Percentiles rank a stretch among this genome's conserved stretches.
Evolutionary conservation across 2,113 vertebrate genomes (phyloP).

Genomic region (Pontoporia blainvillei): DNA sequence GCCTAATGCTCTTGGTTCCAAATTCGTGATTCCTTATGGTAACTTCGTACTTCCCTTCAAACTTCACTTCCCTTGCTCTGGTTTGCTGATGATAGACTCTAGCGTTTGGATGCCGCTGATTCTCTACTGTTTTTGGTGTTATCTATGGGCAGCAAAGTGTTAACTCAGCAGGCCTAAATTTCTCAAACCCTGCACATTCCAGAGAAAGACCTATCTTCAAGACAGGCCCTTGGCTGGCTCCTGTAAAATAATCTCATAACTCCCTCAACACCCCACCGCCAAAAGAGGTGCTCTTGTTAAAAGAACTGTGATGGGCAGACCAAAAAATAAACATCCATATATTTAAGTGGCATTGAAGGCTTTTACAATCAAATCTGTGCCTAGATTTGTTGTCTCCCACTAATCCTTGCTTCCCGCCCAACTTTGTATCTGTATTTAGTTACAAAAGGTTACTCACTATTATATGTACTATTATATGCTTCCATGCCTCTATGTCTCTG

Average conservation of each 20-base stretch:
- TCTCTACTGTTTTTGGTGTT: not conserved
- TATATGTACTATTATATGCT: too few relatives aligned
- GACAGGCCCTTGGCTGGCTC: not conserved
- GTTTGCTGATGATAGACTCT: not conserved
- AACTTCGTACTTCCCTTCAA: not conserved
- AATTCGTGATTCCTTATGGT: not conserved
- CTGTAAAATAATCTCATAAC: not conserved
- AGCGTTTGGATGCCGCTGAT: not conserved
- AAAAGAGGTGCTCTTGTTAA: not conserved
- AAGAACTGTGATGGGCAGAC: not conserved
- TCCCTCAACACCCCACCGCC: fast-evolving
- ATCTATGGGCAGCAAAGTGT: not conserved
- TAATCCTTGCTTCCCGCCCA: not conserved
- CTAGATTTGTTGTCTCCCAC: not conserved
- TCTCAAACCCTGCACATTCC: not conserved
- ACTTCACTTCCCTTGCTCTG: not conserved
- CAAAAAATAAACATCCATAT: not conserved
- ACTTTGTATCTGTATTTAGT: not conserved
- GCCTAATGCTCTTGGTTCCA: not conserved
- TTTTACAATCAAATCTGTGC: not conserved
- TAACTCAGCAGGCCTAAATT: not conserved
- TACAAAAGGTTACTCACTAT: not conserved
- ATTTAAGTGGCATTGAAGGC: not conserved
- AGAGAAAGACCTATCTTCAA: not conserved
- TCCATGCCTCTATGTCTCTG: not conserved